phyloP scores from a whole-genome alignment of 2,888 invertebrate species.

The Lochmaea capreae region DNA sequence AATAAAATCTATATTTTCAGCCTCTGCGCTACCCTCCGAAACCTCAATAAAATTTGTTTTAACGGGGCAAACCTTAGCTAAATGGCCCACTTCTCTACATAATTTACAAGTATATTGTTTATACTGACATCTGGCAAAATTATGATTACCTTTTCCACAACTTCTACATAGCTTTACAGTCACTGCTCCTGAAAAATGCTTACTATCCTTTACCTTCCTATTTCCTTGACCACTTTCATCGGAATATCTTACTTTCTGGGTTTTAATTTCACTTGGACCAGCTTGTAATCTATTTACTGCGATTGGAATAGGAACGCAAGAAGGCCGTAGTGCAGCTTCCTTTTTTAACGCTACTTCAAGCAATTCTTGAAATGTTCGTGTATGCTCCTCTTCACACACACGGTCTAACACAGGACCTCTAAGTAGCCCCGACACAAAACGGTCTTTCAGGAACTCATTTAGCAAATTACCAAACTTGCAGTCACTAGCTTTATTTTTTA shows the following conservation, averaged over 20 bases:
- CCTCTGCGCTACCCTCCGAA: background rate
- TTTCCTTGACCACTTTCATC: background rate
- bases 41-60: conserved; percentile 9
- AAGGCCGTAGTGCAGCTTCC: too few relatives aligned
- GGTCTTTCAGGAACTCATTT: background rate
- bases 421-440: background rate
- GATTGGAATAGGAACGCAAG: too few relatives aligned
- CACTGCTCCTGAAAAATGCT: background rate
- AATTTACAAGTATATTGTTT: background rate
- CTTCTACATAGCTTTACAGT: background rate
- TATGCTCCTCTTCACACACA: background rate
- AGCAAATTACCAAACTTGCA: background rate
- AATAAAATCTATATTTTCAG: too few relatives aligned
- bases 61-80: background rate
- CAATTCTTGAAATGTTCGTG: background rate
- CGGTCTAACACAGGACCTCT: background rate
- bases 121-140: background rate
- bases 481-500: background rate
- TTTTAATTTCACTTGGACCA: too few relatives aligned
- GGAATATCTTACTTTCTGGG: background rate
- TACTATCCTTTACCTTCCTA: background rate
- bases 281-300: too few relatives aligned
- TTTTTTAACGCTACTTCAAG: too few relatives aligned
- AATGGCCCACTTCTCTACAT: background rate
- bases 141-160: too few relatives aligned